Percentiles rank a stretch among this genome's conserved stretches.
Evolutionary conservation across 2,888 invertebrate species (phyloP).

Genomic region (Mimachlamys varia): DNA sequence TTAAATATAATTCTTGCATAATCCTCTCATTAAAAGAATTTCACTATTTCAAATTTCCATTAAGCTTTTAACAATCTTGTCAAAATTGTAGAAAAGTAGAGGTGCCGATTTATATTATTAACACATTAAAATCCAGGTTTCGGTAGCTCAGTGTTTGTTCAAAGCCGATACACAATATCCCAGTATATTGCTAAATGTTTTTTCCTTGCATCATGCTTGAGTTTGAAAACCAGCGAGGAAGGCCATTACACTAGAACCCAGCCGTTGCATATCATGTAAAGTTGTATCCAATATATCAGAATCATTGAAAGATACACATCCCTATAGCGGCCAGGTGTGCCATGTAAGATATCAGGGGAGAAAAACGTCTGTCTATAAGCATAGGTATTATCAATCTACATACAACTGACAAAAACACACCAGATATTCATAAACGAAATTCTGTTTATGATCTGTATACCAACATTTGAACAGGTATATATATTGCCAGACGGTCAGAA

Average conservation of each 20-base stretch:
- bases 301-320: neutral
- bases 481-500: neutral
- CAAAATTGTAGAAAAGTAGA: neutral
- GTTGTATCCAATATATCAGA: neutral
- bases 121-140: neutral
- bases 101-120: neutral
- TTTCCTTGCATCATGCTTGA: neutral
- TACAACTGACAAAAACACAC: neutral
- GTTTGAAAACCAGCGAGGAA: conserved; percentile 9
- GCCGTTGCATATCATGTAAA: neutral
- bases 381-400: neutral
- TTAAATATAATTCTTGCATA: too few species aligned
- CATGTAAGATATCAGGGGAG: neutral
- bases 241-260: neutral
- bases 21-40: neutral
- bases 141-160: neutral
- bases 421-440: neutral
- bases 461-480: neutral
- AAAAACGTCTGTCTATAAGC: neutral
- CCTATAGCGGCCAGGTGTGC: neutral
- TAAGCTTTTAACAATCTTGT: neutral
- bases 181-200: neutral
- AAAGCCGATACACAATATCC: neutral
- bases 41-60: neutral
- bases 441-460: neutral